These are phyloP conservation scores for Cetoscarus ocellatus DNA, from an alignment of 2,797 vertebrate species.

Conservation along the genomic window DNA sequence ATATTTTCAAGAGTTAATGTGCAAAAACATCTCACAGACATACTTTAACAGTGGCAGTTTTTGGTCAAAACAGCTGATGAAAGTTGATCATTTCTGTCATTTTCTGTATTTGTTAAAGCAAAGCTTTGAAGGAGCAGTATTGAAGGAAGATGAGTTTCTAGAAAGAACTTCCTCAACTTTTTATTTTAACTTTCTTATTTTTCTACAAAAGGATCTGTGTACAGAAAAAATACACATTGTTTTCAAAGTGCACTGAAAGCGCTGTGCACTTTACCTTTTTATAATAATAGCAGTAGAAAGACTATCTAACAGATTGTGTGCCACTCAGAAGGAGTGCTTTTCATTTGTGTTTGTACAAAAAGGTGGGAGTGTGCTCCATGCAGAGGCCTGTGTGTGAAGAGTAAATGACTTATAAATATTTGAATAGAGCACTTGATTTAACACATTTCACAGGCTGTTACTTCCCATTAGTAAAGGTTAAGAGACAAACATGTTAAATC, in stretches of 20 bases:
- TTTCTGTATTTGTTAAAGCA: slow-evolving; percentile 3
- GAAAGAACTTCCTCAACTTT: slow-evolving; percentile 40
- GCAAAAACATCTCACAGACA: too few species aligned
- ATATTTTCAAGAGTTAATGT: too few species aligned
- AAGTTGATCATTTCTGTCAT: slow-evolving; percentile 22
- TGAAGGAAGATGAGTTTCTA: slow-evolving; percentile 21
- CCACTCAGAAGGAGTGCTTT: slow-evolving; percentile 46
- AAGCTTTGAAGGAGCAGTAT: slow-evolving; percentile 12
- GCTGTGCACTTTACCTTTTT: slow-evolving; percentile 58
- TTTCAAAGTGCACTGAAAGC: slow-evolving; percentile 69
- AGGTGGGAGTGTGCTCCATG: slow-evolving; percentile 39
- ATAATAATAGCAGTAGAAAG: slow-evolving; percentile 47
- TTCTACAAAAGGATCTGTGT: slow-evolving; percentile 72
- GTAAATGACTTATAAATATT: slow-evolving; percentile 47
- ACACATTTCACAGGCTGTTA: slow-evolving; percentile 18
- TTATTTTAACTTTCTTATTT: slow-evolving; percentile 24
- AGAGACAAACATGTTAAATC: slow-evolving; percentile 46
- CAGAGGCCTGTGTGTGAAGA: slow-evolving; percentile 39
- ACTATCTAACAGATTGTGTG: slow-evolving; percentile 37
- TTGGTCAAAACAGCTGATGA: background rate
- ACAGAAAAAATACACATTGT: slow-evolving; percentile 71
- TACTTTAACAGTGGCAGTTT: background rate
- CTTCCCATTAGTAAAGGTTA: slow-evolving; percentile 39
- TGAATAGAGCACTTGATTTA: slow-evolving; percentile 31
- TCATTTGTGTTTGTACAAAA: slow-evolving; percentile 42